A percentile compares a stretch with the other conserved stretches of the same genome.
Evolutionary conservation across 2,888 invertebrate genomes (phyloP).

Genomic region (Leuctra nigra): DNA sequence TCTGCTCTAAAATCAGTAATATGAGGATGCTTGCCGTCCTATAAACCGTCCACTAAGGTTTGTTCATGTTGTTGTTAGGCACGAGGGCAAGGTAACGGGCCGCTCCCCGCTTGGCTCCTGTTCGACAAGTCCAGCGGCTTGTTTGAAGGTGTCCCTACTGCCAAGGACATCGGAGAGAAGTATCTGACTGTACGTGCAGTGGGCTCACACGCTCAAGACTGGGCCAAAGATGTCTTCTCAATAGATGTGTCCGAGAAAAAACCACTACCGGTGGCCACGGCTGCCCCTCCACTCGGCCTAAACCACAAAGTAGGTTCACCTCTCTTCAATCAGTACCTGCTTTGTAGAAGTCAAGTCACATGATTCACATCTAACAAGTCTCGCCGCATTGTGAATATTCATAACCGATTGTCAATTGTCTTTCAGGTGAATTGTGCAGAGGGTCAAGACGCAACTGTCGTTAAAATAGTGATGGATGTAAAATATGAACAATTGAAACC

Average conservation of each 20-base stretch:
- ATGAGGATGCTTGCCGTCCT: no score
- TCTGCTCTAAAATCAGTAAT: no score
- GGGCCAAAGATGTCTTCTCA: slow-evolving; percentile 58
- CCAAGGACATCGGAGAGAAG: slow-evolving; percentile 59
- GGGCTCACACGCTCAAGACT: slow-evolving; percentile 40
- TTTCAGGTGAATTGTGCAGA: slow-evolving; percentile 39
- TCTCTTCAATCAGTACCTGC: no score
- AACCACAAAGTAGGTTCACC: slow-evolving; percentile 36
- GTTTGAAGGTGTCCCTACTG: slow-evolving; percentile 66
- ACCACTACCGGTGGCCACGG: slow-evolving; percentile 31
- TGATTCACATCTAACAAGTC: neutral
- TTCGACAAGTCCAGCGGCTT: slow-evolving; percentile 63
- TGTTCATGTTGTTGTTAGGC: slow-evolving; percentile 21
- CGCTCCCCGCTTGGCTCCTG: slow-evolving; percentile 60
- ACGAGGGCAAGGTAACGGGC: slow-evolving; percentile 34
- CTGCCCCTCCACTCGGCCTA: slow-evolving; percentile 23
- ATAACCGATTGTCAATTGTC: neutral
- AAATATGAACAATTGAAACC: slow-evolving; percentile 57
- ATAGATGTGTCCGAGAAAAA: slow-evolving; percentile 49
- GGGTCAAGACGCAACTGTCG: slow-evolving; percentile 49
- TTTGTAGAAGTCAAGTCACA: neutral
- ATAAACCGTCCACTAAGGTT: neutral
- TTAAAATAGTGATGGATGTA: slow-evolving; percentile 61
- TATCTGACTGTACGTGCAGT: slow-evolving; percentile 53
- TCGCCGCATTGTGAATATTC: neutral